A percentile compares a stretch with the other conserved stretches of the same genome.
Conservation (phyloP, 2,888 invertebrate species). For the Dichetophora obliterata region DNA sequence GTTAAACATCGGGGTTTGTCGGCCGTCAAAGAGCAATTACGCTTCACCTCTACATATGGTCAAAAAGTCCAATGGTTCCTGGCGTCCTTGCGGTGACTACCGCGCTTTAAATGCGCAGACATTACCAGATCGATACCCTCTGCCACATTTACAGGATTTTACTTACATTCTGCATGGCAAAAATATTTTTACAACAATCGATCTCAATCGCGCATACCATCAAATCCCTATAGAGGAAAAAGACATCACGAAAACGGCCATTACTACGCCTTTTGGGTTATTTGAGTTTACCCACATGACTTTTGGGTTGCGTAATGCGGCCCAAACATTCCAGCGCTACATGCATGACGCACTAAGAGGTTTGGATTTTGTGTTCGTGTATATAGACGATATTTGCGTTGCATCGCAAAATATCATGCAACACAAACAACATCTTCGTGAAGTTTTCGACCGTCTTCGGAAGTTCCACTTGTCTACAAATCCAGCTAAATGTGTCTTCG, state of each 20-base stretch:
- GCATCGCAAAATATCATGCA: slow-evolving; percentile 25
- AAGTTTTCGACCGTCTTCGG: slow-evolving; percentile 38
- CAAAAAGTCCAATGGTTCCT: neutral
- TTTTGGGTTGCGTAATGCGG: neutral
- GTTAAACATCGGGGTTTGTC: slow-evolving; percentile 14
- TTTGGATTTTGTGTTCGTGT: slow-evolving; percentile 34
- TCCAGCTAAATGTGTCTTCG: slow-evolving; percentile 29
- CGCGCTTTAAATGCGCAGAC: slow-evolving; percentile 37
- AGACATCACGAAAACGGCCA: too few relatives aligned
- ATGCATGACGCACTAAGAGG: neutral
- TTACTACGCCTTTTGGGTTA: slow-evolving; percentile 32
- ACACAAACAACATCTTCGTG: slow-evolving; percentile 26
- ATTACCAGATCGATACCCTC: slow-evolving; percentile 32
- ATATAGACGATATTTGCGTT: slow-evolving; percentile 38
- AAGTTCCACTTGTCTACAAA: slow-evolving; percentile 21
- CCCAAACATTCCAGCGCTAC: neutral
- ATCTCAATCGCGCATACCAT: slow-evolving; percentile 39
- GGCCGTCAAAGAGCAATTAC: slow-evolving; percentile 23
- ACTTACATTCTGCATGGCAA: slow-evolving; percentile 30
- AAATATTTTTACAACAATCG: slow-evolving; percentile 40
- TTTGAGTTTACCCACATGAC: neutral
- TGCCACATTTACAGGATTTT: slow-evolving; percentile 50
- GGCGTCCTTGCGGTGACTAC: slow-evolving; percentile 25
- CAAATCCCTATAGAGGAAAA: slow-evolving; percentile 48
- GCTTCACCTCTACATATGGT: slow-evolving; percentile 22